Base-by-base conservation (phyloP, 2,113 vertebrate species). In the Hippoglossus stenolepis region DNA sequence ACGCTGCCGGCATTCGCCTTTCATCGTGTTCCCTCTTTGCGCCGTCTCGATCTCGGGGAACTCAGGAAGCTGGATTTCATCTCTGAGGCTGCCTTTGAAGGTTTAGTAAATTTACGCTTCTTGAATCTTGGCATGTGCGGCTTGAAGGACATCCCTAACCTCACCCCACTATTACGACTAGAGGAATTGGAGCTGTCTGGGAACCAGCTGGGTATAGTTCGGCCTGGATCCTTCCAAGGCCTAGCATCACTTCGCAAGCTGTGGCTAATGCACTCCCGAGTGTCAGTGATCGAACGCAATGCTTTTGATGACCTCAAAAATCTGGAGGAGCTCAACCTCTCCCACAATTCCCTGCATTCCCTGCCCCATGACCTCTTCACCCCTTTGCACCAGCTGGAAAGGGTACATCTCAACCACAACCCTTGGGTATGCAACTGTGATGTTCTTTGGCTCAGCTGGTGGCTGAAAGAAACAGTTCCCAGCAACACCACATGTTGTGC, bases 351-450 rank as follows among this genome's bases (percentile, higher is more conserved):
- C 3, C 89, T 99, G 85, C 96, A 97, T 78, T 99, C 97, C 3
- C 88, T 99, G 58, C 98, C 98, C 0, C 98, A 99, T 80, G 98
- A 99, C 91, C 97, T 99, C 0, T 99, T 99, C 91, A 99, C 97
- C 0, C 97, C 97, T 0, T 65, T 99, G 86, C 97, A 98, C 89
- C 96, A 97, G 58, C 86, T 99, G 79, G 97, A 98, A 86, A 89
- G 98, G 0, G 98, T 98, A 0, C 98, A 99, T 90, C 96, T 99
- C 53, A 98, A 99, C 91, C 98, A 99, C 80, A 99, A 99, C 92
- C 97, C 97, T 0, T 99, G 98, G 98, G 95, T 97, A 4, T 99
- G 98, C 93, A 98, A 98, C 80, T 99, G 98, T 31, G 98, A 99
- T 28, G 97, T 99, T 13, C 94, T 99, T 0, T 99, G 98, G 98